Base-by-base conservation (phyloP, 2,888 invertebrate genomes). In the Drosophila greeni region DNA sequence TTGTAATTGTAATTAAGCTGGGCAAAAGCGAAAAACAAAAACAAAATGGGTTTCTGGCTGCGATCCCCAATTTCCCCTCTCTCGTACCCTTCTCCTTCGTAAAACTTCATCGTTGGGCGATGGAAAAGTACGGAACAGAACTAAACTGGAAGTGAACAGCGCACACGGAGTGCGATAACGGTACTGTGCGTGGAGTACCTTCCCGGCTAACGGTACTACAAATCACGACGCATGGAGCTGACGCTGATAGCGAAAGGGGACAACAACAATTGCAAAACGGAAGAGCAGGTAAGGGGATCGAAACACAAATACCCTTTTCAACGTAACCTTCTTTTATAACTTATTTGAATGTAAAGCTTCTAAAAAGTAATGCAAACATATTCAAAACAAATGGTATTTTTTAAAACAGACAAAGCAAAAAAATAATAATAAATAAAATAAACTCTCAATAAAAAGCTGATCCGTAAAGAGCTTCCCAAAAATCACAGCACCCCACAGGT, bases 171-270 rank as follows among this genome's bases (percentile, higher is more conserved):
- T 37, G 69, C 36, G 79, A 79, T 79, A 79, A 79, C 71, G 69
- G 82, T 60, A 72, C 61, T 52, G 58, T 82, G 82, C 76, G 79
- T 82, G 76, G 59, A 72, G 68, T 76, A 58, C 72, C 70, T 56
- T 57, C 66, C 55, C 31, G 49, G 29, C 70, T 74, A 74, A 65
- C 66, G 62, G 68, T 71, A 61, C 60, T 53, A 68, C 43, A 78
- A 81, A 81, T 78, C 78, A 79, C 78, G 78, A 66, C 73, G 59
- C 55, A 54, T 51, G 31, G 43, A 43, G 56, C 81, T 75, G 78
- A 61, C 65, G 54, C 74, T 74, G 78, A 78, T 77, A 66, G 55
- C 20, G n/a, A 55, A 9, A 55, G 12, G 36, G 16, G 48, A 62
- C 29, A 45, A 45, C 45, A 51, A 39, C 16, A 55, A 31, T 37